Evolutionary conservation across 2,797 vertebrate genomes (phyloP).

Genomic region (Brachymystax lenok): DNA sequence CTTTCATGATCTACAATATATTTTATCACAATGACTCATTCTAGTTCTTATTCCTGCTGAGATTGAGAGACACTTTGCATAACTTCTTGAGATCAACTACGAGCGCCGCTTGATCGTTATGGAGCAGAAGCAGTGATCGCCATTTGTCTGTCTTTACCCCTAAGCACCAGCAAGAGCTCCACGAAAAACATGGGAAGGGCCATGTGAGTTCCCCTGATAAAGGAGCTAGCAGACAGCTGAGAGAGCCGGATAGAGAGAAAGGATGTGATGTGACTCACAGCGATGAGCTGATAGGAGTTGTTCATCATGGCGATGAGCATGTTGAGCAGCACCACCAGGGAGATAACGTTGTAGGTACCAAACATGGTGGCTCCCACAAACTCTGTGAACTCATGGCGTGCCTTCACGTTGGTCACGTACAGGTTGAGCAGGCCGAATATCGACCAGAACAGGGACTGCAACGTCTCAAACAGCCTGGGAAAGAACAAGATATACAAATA

Average conservation of each 20-base stretch:
- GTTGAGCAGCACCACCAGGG: constrained; percentile 92
- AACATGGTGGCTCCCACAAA: constrained; percentile 97
- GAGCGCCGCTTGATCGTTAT: not conserved
- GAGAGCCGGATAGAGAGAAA: not conserved
- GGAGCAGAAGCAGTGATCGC: not conserved
- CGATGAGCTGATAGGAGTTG: constrained; percentile 98
- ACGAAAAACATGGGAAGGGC: not conserved
- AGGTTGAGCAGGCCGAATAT: constrained; percentile 92
- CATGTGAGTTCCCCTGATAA: not conserved
- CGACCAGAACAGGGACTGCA: constrained; percentile 97
- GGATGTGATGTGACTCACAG: constrained; percentile 76
- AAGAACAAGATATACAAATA: not conserved
- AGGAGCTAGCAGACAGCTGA: not conserved
- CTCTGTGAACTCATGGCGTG: constrained; percentile 93
- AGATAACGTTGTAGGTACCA: constrained; percentile 95
- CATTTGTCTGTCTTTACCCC: not conserved
- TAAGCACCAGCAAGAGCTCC: not conserved
- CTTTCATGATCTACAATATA: not conserved
- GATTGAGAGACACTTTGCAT: not conserved
- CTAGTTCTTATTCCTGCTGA: not conserved
- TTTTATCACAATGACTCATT: not conserved
- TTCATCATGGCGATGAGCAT: constrained; percentile 99
- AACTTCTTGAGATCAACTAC: not conserved
- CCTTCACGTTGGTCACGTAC: constrained; percentile 94
- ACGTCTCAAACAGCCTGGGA: constrained; percentile 90